phyloP scores from a whole-genome alignment of 2,888 invertebrate genomes.

The Acleris sparsana region DNA sequence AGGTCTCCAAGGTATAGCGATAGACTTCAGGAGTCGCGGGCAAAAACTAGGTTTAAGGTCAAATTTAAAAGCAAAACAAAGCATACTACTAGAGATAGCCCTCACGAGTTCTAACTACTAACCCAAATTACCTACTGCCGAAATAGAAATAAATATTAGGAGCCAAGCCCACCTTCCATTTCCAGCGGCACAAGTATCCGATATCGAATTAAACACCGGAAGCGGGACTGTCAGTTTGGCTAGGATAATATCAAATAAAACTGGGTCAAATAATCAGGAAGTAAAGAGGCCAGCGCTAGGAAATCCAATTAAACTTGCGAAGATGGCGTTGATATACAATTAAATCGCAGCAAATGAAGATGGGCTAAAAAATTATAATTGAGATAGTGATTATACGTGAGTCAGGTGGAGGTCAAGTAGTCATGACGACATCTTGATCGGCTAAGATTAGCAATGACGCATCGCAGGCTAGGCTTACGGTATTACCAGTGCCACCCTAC shows the following conservation, averaged over 20 bases:
- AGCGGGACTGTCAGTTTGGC: not conserved
- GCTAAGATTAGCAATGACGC: slow-evolving; percentile 75
- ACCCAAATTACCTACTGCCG: not conserved
- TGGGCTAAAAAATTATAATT: slow-evolving; percentile 31
- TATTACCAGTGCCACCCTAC: slow-evolving; percentile 55
- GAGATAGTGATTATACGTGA: slow-evolving; percentile 47
- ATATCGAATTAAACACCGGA: slow-evolving; percentile 12
- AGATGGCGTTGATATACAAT: slow-evolving; percentile 19
- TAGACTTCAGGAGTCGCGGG: no score
- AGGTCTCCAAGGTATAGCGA: no score
- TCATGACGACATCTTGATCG: slow-evolving; percentile 51
- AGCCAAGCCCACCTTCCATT: not conserved
- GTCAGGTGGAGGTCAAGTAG: slow-evolving; percentile 65
- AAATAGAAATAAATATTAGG: not conserved
- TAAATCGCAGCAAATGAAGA: slow-evolving; percentile 24
- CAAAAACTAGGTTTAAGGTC: not conserved
- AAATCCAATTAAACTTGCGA: slow-evolving; percentile 21
- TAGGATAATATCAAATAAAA: slow-evolving; percentile 12
- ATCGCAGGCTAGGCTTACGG: slow-evolving; percentile 48
- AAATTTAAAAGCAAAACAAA: not conserved
- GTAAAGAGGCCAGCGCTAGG: slow-evolving; percentile 7
- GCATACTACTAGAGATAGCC: not conserved
- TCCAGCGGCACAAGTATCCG: not conserved
- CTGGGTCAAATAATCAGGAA: slow-evolving; percentile 22
- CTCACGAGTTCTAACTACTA: not conserved